Evolutionary conservation across 1,140 invertebrate genomes (phyloP).

Genomic region (Harlomillsia oculata): DNA sequence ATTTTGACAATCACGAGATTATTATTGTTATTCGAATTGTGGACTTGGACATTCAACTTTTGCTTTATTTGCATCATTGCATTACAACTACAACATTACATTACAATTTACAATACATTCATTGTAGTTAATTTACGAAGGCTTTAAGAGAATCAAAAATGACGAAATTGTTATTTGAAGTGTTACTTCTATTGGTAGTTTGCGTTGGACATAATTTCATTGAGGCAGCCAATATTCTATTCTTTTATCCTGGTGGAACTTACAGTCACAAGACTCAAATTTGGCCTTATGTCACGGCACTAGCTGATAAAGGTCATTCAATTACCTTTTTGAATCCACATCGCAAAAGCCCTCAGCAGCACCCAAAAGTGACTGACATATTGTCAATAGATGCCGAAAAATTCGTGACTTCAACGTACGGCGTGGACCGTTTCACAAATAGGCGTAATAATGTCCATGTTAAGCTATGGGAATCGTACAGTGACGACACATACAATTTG

Average conservation of each 20-base stretch:
- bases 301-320: conserved; percentile 16
- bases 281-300: conserved; percentile 9
- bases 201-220: no score
- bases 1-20: no score
- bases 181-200: no score
- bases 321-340: conserved; percentile 13
- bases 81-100: no score
- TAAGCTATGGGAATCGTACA: conserved; percentile 1
- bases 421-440: conserved; percentile 11
- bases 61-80: no score
- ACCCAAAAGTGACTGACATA: background rate
- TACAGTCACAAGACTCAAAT: conserved; percentile 5
- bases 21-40: no score
- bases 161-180: no score
- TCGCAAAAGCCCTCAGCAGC: background rate
- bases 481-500: no score
- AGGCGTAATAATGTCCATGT: background rate
- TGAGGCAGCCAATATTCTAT: conserved; percentile 2
- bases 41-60: no score
- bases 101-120: no score
- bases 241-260: conserved; percentile 11
- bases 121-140: no score
- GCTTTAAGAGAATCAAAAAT: no score
- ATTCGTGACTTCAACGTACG: background rate
- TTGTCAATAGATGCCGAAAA: background rate